Evolutionary conservation across 1,140 invertebrate species (phyloP).

Genomic region (Notospermus geniculatus): DNA sequence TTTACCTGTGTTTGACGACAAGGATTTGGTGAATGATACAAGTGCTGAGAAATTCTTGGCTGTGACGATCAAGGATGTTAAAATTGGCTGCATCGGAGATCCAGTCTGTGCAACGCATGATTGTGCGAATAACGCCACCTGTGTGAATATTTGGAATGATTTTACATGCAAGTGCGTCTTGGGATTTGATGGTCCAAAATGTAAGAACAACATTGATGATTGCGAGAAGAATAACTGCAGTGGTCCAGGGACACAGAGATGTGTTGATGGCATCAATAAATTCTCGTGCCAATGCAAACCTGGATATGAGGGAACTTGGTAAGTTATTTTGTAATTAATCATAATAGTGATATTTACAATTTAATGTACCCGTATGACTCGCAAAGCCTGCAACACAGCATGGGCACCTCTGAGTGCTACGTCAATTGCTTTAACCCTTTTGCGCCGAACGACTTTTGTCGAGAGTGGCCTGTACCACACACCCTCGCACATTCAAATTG

Average conservation of each 20-base stretch:
- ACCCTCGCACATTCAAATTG: too few relatives aligned
- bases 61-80: slow-evolving; percentile 15
- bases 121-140: slow-evolving; percentile 55
- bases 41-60: slow-evolving; percentile 37
- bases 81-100: slow-evolving; percentile 17
- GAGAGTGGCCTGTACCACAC: too few relatives aligned
- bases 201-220: slow-evolving; percentile 78
- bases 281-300: slow-evolving; percentile 88
- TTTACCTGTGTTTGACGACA: slow-evolving; percentile 78
- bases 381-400: too few relatives aligned
- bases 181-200: slow-evolving; percentile 83
- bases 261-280: slow-evolving; percentile 86
- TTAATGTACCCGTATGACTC: too few relatives aligned
- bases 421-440: too few relatives aligned
- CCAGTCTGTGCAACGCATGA: slow-evolving; percentile 56
- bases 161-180: slow-evolving; percentile 51
- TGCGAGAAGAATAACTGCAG: slow-evolving; percentile 85
- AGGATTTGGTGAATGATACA: slow-evolving; percentile 44
- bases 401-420: too few relatives aligned
- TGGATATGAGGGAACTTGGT: slow-evolving; percentile 76
- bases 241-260: slow-evolving; percentile 49
- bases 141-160: slow-evolving; percentile 50
- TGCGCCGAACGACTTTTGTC: too few relatives aligned
- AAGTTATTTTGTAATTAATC: slow-evolving; percentile 24
- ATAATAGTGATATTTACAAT: too few relatives aligned